Conservation (phyloP, 2,797 vertebrate genomes). For the Capromys pilorides region DNA sequence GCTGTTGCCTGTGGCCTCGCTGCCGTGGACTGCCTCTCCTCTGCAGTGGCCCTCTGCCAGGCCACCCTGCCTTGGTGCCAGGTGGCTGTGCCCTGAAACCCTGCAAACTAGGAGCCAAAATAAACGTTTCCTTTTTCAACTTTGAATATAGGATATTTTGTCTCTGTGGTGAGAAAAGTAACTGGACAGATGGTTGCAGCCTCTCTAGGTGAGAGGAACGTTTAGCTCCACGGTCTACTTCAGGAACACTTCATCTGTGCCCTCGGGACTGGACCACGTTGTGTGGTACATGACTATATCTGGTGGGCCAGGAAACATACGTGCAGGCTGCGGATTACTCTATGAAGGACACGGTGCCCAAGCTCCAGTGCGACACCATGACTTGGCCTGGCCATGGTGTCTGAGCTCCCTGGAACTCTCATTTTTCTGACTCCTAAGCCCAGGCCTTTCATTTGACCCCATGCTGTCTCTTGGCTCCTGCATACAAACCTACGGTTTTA, state of each 20-base stretch:
- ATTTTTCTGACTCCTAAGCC: neutral
- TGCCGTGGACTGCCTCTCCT: no score
- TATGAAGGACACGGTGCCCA: neutral
- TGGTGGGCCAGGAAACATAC: neutral
- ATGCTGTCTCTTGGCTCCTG: neutral
- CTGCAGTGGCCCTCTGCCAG: no score
- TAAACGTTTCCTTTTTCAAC: neutral
- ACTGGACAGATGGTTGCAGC: neutral
- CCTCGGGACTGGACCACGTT: neutral
- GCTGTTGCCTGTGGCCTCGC: no score
- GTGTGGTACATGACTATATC: neutral
- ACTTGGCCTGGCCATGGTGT: neutral
- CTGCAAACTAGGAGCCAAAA: no score
- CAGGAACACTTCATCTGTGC: no score
- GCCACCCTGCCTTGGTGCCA: no score
- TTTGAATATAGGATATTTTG: neutral
- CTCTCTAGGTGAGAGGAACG: neutral
- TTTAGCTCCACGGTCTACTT: no score
- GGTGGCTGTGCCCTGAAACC: no score
- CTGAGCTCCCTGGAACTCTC: neutral
- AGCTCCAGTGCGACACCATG: no score
- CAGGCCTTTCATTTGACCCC: neutral
- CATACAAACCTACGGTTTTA: neutral
- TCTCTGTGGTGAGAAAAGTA: neutral
- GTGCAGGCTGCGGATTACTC: neutral